Evolutionary conservation across 2,113 vertebrate species (phyloP), one percentile per base, ranked within the genome.

Genomic region (Emberiza fucata): DNA sequence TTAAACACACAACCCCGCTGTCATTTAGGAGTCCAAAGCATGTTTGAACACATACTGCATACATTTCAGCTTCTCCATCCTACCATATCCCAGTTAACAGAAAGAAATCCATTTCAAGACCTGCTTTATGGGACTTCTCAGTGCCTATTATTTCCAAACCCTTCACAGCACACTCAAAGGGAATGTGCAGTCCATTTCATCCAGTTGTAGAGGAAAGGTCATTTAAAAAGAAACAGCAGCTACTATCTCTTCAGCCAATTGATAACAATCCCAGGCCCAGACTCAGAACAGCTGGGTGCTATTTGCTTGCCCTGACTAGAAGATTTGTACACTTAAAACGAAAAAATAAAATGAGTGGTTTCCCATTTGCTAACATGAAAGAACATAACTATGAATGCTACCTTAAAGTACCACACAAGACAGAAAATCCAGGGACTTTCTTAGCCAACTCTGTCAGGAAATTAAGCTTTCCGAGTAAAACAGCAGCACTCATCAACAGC

Each of bases 11-110:
- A 87, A 33, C 70, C 93, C 89, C 90, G 48, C 87, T 85, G 84
- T 97, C 92, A 82, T 95, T 71, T 92, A 81, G 96, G 88, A 95
- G 91, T 96, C 97, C 97, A 97, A 95, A 98, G 97, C 97, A 96
- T 95, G 76, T 95, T 96, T 94, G 66, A 90, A 84, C 42, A 90
- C 86, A 57, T 33, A 76, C 57, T 77, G 51, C 33, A 61, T 57
- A 92, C 81, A 78, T 81, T 87, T 65, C 86, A 61, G 68, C 80
- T 91, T 87, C 92, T 88, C 76, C 91, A 57, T 95, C 81, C 86
- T 73, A 73, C 85, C 54, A 5, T 63, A 68, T 85, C 83, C 85
- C 64, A 64, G n/a, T 54, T 96, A 94, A 82, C 27, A 92, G 63
- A 79, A 70, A 76, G 70, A 96, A 95, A 95, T 84, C 59, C 83